Evolutionary conservation across 2,113 vertebrate genomes (phyloP).

Genomic region (Zingel zingel): DNA sequence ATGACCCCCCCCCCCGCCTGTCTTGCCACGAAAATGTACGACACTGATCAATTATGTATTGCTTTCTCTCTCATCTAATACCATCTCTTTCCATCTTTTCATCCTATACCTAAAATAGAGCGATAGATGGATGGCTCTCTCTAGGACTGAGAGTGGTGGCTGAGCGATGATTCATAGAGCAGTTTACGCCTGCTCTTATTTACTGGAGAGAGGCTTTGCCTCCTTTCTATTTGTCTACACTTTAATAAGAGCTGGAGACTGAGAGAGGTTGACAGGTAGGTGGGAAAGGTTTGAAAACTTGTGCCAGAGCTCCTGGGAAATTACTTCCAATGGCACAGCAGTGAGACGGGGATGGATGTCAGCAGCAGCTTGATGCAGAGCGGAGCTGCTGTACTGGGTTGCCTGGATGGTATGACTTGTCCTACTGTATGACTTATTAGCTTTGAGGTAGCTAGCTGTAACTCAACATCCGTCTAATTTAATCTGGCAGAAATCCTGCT

Average conservation of each 20-base stretch:
- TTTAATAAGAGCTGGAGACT: conserved; percentile 29
- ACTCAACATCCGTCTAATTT: conserved; percentile 12
- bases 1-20: conserved; percentile 1
- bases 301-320: conserved; percentile 38
- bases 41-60: conserved; percentile 76
- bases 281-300: conserved; percentile 34
- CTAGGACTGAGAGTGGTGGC: neutral
- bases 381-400: neutral
- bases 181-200: conserved; percentile 54
- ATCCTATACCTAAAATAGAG: conserved; percentile 49
- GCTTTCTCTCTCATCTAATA: conserved; percentile 34
- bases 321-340: conserved; percentile 17
- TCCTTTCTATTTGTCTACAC: conserved; percentile 26
- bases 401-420: neutral
- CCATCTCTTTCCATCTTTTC: conserved; percentile 37
- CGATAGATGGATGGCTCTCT: conserved; percentile 30
- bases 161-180: conserved; percentile 54
- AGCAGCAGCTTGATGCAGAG: conserved; percentile 14
- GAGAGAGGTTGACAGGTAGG: conserved; percentile 29
- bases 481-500: neutral
- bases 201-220: conserved; percentile 34
- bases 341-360: conserved; percentile 31
- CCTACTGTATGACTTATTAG: neutral
- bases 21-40: conserved; percentile 54
- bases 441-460: conserved; percentile 1